These are phyloP conservation scores for Drosophila engyochracea DNA, from an alignment of 2,888 invertebrate species.

Conservation along the genomic window DNA sequence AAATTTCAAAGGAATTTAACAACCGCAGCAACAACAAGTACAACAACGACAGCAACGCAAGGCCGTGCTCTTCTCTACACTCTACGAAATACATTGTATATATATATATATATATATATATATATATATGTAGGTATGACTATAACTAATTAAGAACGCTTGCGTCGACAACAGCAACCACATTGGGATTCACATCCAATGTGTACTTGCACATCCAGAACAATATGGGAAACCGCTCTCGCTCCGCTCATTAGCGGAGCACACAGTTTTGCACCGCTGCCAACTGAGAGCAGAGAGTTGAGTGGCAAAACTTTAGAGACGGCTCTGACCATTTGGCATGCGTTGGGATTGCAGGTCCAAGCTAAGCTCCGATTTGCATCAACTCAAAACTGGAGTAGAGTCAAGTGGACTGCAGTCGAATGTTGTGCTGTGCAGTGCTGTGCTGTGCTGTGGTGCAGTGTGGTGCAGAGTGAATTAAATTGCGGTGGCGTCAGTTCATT, in stretches of 20 bases:
- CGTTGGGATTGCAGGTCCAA: slow-evolving; percentile 14
- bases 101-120: not conserved
- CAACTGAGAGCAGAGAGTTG: slow-evolving; percentile 30
- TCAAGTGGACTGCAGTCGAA: slow-evolving; percentile 6
- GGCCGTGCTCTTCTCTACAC: slow-evolving; percentile 18
- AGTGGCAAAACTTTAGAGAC: slow-evolving; percentile 16
- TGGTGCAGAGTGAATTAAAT: slow-evolving; percentile 73
- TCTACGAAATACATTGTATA: not conserved
- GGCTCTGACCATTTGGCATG: slow-evolving; percentile 25
- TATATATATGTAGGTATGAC: slow-evolving; percentile 27
- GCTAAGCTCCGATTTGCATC: slow-evolving; percentile 30
- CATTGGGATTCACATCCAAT: slow-evolving; percentile 15
- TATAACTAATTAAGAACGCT: slow-evolving; percentile 73
- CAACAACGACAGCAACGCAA: slow-evolving; percentile 11
- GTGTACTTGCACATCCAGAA: not conserved
- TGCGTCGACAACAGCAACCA: slow-evolving; percentile 15
- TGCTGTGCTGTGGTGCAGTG: slow-evolving; percentile 13
- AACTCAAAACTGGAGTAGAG: slow-evolving; percentile 21
- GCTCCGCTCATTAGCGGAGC: slow-evolving; percentile 54
- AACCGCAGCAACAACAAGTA: slow-evolving; percentile 48
- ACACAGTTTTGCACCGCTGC: slow-evolving; percentile 69
- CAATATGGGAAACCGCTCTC: not conserved
- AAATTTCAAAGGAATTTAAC: slow-evolving; percentile 77
- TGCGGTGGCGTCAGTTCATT: slow-evolving; percentile 83
- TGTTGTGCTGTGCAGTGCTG: not conserved